These are phyloP conservation scores for Auanema sp. DNA, from an alignment of 2,888 invertebrate genomes.

Conservation along the genomic window DNA sequence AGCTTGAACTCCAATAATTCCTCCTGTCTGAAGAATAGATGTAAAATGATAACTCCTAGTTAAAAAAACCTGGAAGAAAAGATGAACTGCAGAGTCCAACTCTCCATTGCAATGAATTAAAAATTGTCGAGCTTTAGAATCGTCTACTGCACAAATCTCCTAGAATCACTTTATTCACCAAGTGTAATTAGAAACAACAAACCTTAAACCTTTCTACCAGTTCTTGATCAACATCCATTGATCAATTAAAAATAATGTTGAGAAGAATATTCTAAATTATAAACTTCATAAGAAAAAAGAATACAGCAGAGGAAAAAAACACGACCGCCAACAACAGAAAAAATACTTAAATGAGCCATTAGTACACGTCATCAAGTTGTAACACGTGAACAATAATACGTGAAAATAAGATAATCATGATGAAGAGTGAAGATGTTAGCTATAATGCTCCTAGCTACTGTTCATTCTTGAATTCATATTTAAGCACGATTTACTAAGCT, in stretches of 20 bases:
- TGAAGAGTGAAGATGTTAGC: no score
- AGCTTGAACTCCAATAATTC: constrained; percentile 23
- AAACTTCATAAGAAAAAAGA: neutral
- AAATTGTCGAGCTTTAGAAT: constrained; percentile 22
- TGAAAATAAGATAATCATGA: no score
- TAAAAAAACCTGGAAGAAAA: constrained; percentile 25
- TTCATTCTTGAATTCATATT: no score
- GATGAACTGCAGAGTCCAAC: constrained; percentile 27
- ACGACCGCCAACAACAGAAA: no score
- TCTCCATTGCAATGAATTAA: constrained; percentile 29
- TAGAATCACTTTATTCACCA: neutral
- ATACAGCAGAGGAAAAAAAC: no score
- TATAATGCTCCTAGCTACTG: no score
- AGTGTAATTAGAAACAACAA: constrained; percentile 2
- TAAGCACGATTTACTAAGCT: no score
- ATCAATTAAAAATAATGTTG: neutral
- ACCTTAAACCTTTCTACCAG: constrained; percentile 5
- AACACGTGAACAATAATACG: no score
- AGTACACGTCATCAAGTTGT: no score
- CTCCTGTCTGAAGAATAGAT: constrained; percentile 26
- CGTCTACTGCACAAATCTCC: constrained; percentile 31
- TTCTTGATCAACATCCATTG: constrained; percentile 2
- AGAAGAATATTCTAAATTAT: neutral
- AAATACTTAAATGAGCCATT: no score
- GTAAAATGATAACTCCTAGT: neutral